These are phyloP conservation scores for Saccopteryx bilineata DNA, from an alignment of 2,113 vertebrate genomes.

Conservation along the genomic window DNA sequence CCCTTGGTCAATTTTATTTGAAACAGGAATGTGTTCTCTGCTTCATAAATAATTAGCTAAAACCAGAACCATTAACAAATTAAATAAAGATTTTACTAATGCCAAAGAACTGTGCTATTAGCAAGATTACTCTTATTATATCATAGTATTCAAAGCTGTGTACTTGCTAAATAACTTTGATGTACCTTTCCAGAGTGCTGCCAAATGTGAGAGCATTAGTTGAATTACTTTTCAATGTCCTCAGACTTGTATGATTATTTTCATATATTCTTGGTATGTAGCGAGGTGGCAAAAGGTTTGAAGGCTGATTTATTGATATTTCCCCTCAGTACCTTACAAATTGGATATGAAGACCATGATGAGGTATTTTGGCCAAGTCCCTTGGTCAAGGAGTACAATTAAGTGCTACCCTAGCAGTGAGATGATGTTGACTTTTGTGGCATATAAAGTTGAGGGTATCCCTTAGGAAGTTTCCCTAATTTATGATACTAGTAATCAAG, in stretches of 20 bases:
- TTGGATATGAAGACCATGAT: not conserved
- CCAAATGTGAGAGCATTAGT: conserved; percentile 54
- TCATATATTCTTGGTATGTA: conserved; percentile 11
- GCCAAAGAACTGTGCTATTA: conserved; percentile 69
- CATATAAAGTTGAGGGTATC: not conserved
- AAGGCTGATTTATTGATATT: not conserved
- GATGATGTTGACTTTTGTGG: not conserved
- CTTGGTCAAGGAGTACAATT: not conserved
- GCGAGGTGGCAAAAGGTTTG: not conserved
- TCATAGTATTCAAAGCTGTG: conserved; percentile 50
- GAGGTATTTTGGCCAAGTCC: not conserved
- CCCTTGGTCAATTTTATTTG: conserved; percentile 73
- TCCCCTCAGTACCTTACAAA: not conserved
- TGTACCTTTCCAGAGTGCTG: conserved; percentile 53
- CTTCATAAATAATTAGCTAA: conserved; percentile 72
- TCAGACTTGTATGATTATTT: not conserved
- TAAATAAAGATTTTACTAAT: conserved; percentile 78
- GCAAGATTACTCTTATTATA: conserved; percentile 64
- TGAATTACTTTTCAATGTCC: conserved; percentile 62
- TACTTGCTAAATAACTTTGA: conserved; percentile 57
- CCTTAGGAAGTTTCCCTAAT: not conserved
- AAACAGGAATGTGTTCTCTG: conserved; percentile 59
- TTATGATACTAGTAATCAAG: conserved; percentile 13
- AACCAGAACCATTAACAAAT: conserved; percentile 78
- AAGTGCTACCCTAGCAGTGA: not conserved